Evolutionary conservation across 1,140 invertebrate species (phyloP), one percentile per base, ranked within the genome.

Genomic region (Ceratitis capitata): DNA sequence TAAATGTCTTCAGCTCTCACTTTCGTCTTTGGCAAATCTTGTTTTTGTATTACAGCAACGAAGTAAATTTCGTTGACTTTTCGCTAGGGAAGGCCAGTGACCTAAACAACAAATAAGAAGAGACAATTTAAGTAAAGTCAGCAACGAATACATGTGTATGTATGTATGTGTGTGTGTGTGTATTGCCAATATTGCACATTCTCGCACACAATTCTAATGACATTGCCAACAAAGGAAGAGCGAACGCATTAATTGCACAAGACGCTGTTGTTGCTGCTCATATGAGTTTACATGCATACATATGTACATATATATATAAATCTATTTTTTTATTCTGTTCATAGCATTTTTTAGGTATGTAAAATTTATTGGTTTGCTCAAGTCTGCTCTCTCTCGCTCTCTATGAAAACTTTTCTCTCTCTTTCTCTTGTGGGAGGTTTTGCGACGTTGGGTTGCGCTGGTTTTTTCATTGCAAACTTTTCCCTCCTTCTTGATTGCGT

Each of bases 1-100:
- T 32, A 4, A 10, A 32, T 61, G 26, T 32, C 23, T 74, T 5
- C 39, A 16, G 64, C 64, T 74, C 64, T 39, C 14, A 35, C 35
- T 42, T 74, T 74, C 64, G 14, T 16, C 35, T 16, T 19, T 26
- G 2, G 39, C 10, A 12, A 2, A 7, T 74, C 16, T 74, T 74
- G 35, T 74, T 74, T 74, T 74, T 74, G 29, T n/a, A 19, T 42
- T 7, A n/a, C 16, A 39, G 19, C 19, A n/a, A 39, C 6, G 32
- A 6, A 26, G 29, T 42, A 39, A 19, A 74, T 74, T 78, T 45
- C 69, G 35, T 45, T 45, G 39, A 45, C 69, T 45, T 78, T 78
- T 45, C 69, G 42, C 45, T n/a, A n/a, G n/a, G n/a, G 69, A 78
- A 78, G 69, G 35, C 6, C 69, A 78, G 69, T 78, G 69, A 78